These are phyloP conservation scores for Pseudanteris insignis DNA, from an alignment of 2,888 invertebrate species.

Conservation along the genomic window DNA sequence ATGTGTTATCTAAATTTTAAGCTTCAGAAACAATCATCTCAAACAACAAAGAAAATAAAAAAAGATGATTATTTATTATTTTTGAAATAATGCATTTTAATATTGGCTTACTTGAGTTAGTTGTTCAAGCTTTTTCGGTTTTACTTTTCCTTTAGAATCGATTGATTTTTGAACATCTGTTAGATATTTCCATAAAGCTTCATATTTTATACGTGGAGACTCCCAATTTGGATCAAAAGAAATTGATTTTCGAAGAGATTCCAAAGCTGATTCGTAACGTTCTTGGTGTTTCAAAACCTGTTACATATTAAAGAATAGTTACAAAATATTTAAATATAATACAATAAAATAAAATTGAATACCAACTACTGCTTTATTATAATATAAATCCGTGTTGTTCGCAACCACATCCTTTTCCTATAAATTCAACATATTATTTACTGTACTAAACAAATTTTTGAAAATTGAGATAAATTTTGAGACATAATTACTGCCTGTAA, in stretches of 20 bases:
- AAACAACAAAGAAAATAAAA: too few relatives aligned
- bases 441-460: neutral
- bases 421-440: slow-evolving; percentile 2
- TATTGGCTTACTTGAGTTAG: slow-evolving; percentile 73
- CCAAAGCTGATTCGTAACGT: slow-evolving; percentile 76
- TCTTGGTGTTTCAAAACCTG: slow-evolving; percentile 84
- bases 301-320: too few relatives aligned
- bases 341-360: neutral
- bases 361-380: slow-evolving; percentile 85
- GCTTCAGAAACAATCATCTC: too few relatives aligned
- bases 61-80: too few relatives aligned
- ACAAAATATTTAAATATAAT: too few relatives aligned
- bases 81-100: slow-evolving; percentile 2
- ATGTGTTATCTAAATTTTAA: too few relatives aligned
- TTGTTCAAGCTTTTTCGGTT: slow-evolving; percentile 75
- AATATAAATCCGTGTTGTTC: slow-evolving; percentile 82
- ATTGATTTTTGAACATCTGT: slow-evolving; percentile 73
- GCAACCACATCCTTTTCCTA: slow-evolving; percentile 78
- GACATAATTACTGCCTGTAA: slow-evolving; percentile 75
- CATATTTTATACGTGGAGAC: slow-evolving; percentile 72
- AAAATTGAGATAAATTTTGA: neutral
- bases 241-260: slow-evolving; percentile 75
- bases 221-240: slow-evolving; percentile 82
- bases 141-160: slow-evolving; percentile 76
- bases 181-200: slow-evolving; percentile 74